Evolutionary conservation across 2,113 vertebrate genomes (phyloP).

Genomic region (Pipra filicauda): DNA sequence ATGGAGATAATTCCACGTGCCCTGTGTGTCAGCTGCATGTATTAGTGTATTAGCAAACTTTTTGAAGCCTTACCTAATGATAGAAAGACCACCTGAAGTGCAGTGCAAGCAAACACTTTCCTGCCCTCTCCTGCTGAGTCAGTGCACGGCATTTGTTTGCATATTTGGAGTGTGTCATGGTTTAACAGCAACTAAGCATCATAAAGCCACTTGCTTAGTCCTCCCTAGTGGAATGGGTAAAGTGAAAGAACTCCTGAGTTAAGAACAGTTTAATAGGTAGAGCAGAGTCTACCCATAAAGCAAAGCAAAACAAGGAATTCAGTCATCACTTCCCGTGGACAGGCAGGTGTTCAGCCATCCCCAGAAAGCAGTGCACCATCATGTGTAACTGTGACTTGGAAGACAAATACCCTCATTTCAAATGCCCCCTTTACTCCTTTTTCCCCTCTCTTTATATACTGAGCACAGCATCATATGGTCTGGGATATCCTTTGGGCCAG

Average conservation of each 20-base stretch:
- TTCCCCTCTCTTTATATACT: neutral
- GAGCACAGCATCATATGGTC: rapidly evolving
- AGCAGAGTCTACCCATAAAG: neutral
- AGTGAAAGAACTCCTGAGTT: neutral
- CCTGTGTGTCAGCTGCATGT: neutral
- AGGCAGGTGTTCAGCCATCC: neutral
- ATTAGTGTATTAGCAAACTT: neutral
- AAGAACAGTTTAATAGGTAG: neutral
- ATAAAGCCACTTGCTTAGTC: neutral
- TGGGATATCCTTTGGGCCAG: neutral
- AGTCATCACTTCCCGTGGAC: rapidly evolving
- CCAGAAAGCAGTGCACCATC: neutral
- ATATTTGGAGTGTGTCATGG: rapidly evolving
- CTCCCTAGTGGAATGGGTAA: neutral
- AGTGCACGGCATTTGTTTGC: neutral
- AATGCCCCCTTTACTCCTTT: neutral
- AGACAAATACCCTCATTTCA: neutral
- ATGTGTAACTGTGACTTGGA: neutral
- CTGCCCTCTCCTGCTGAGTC: neutral
- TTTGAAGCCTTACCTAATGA: rapidly evolving
- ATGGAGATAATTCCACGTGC: rapidly evolving
- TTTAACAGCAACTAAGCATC: neutral
- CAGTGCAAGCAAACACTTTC: neutral
- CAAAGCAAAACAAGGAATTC: neutral
- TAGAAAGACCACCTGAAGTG: neutral